Conservation (phyloP, 2,113 vertebrate genomes). For the Thalassarche chlororhynchos region DNA sequence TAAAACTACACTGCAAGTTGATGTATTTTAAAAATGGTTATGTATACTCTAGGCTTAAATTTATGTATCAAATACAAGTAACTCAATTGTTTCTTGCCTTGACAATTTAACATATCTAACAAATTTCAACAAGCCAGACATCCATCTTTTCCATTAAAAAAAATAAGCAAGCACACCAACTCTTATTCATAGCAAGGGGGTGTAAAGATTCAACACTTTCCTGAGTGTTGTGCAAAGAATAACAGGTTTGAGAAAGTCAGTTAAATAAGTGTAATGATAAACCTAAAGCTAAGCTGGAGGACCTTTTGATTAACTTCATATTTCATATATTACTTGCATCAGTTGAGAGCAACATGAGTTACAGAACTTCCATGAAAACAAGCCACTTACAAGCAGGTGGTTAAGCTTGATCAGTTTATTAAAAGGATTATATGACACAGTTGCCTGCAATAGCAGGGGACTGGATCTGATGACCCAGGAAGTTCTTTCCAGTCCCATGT, state of each 20-base stretch:
- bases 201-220: slow-evolving; percentile 65
- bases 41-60: slow-evolving; percentile 66
- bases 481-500: slow-evolving; percentile 68
- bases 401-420: slow-evolving; percentile 73
- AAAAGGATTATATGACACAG: slow-evolving; percentile 68
- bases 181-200: slow-evolving; percentile 50
- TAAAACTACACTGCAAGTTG: slow-evolving; percentile 73
- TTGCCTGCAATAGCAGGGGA: slow-evolving; percentile 70
- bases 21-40: slow-evolving; percentile 72
- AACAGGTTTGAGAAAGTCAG: slow-evolving; percentile 40
- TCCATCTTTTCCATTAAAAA: slow-evolving; percentile 71
- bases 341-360: slow-evolving; percentile 65
- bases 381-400: slow-evolving; percentile 72
- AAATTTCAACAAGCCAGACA: slow-evolving; percentile 67
- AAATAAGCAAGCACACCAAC: slow-evolving; percentile 65
- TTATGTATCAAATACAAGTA: slow-evolving; percentile 71
- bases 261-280: slow-evolving; percentile 48
- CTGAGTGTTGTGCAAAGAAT: slow-evolving; percentile 58
- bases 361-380: slow-evolving; percentile 71
- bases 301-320: slow-evolving; percentile 72
- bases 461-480: slow-evolving; percentile 69
- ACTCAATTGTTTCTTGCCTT: slow-evolving; percentile 62
- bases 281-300: slow-evolving; percentile 64
- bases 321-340: slow-evolving; percentile 68
- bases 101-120: slow-evolving; percentile 66